phyloP scores from a whole-genome alignment of 1,140 invertebrate genomes.

The Tenebrio molitor region DNA sequence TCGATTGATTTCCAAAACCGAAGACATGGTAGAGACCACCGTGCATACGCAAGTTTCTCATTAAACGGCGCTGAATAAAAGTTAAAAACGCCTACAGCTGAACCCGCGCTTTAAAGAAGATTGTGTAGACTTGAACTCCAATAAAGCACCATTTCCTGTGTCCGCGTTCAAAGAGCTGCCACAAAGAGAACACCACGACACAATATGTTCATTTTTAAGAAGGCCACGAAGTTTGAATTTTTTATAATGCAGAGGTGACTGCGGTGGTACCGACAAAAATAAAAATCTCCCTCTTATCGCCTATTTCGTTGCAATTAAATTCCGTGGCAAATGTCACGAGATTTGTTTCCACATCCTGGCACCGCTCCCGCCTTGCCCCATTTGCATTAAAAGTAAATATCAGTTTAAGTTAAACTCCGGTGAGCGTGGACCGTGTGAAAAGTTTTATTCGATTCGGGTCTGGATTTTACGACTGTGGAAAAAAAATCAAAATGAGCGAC shows the following conservation, averaged over 20 bases:
- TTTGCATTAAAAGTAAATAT: neutral
- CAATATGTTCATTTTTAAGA: neutral
- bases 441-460: constrained; percentile 17
- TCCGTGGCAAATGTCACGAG: neutral
- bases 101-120: neutral
- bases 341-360: neutral
- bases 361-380: neutral
- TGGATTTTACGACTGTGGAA: too few relatives aligned
- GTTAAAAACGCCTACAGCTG: neutral
- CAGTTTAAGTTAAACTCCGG: neutral
- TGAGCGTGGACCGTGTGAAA: neutral
- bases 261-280: too few relatives aligned
- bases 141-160: neutral
- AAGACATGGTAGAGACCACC: too few relatives aligned
- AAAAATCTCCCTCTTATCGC: too few relatives aligned
- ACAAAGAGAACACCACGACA: neutral
- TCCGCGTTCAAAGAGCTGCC: neutral
- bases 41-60: too few relatives aligned
- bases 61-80: too few relatives aligned
- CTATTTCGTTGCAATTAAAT: neutral
- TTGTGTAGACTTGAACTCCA: neutral
- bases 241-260: too few relatives aligned
- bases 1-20: too few relatives aligned
- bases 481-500: neutral
- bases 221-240: too few relatives aligned